phyloP scores from a whole-genome alignment of 2,113 vertebrate species.

The Paradisaea rubra region DNA sequence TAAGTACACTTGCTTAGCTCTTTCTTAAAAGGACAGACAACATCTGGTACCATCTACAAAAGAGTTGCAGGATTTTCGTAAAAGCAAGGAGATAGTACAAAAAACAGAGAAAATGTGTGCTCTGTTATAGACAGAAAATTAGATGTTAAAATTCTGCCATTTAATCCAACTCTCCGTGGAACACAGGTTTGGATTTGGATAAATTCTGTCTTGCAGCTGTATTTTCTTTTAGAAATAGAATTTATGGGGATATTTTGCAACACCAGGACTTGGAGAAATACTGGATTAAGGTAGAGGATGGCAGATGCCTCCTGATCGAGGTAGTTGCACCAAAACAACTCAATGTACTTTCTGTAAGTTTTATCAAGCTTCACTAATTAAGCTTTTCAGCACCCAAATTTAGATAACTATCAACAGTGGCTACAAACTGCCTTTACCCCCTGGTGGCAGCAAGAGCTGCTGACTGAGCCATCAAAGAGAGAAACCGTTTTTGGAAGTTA shows the following conservation, averaged over 20 bases:
- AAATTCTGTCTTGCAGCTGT: not conserved
- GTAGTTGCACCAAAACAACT: not conserved
- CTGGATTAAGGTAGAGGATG: not conserved
- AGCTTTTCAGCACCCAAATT: not conserved
- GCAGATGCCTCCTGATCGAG: not conserved
- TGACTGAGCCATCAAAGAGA: not conserved
- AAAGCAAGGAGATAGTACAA: not conserved
- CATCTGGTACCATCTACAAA: not conserved
- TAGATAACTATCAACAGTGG: not conserved
- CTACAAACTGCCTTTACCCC: not conserved
- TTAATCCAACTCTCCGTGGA: not conserved
- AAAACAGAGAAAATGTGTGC: not conserved
- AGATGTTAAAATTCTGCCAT: not conserved
- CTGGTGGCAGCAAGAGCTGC: not conserved
- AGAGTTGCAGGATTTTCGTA: not conserved
- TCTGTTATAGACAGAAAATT: not conserved
- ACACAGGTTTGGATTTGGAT: not conserved
- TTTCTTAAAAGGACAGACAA: not conserved
- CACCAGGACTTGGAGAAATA: not conserved
- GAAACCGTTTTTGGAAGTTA: not conserved
- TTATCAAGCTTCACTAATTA: not conserved
- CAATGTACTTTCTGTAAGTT: not conserved
- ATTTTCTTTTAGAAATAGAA: not conserved
- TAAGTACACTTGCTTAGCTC: not conserved
- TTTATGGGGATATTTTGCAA: not conserved